These are phyloP conservation scores for Abramis brama DNA, from an alignment of 2,113 vertebrate species.

Conservation along the genomic window DNA sequence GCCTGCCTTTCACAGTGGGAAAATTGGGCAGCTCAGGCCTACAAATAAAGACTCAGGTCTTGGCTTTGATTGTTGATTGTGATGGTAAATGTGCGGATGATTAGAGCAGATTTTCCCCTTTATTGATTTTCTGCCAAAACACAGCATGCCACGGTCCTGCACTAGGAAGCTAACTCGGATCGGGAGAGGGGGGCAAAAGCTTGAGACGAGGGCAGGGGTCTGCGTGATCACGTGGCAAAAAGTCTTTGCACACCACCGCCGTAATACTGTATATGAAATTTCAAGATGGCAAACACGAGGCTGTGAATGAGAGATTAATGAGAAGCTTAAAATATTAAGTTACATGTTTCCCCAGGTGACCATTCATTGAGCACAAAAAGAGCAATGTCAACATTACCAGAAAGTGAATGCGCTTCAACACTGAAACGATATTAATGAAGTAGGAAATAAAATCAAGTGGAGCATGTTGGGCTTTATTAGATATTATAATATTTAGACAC, in stretches of 20 bases:
- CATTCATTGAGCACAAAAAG: slow-evolving; percentile 16
- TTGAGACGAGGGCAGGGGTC: slow-evolving; percentile 80
- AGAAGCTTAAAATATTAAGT: slow-evolving; percentile 11
- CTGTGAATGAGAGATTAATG: slow-evolving; percentile 14
- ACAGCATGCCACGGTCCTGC: slow-evolving; percentile 95
- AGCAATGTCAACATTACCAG: background rate
- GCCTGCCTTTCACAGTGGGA: slow-evolving; percentile 99
- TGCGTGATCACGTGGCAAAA: slow-evolving; percentile 63
- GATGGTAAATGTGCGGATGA: slow-evolving; percentile 99
- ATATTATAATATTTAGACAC: slow-evolving; percentile 1
- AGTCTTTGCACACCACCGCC: slow-evolving; percentile 32
- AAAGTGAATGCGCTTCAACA: background rate
- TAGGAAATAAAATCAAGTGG: slow-evolving; percentile 10
- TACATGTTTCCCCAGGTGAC: background rate
- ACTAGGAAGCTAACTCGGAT: slow-evolving; percentile 74
- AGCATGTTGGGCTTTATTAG: background rate
- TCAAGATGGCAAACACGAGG: background rate
- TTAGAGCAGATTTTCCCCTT: slow-evolving; percentile 98
- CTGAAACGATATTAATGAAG: background rate
- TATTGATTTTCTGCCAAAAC: slow-evolving; percentile 99
- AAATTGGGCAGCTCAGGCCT: slow-evolving; percentile 99
- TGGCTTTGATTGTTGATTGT: slow-evolving; percentile 99
- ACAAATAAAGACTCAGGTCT: slow-evolving; percentile 99
- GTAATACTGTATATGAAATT: slow-evolving; percentile 41
- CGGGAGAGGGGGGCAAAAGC: slow-evolving; percentile 36